phyloP scores from a whole-genome alignment of 2,797 vertebrate species.

The Todus mexicanus region DNA sequence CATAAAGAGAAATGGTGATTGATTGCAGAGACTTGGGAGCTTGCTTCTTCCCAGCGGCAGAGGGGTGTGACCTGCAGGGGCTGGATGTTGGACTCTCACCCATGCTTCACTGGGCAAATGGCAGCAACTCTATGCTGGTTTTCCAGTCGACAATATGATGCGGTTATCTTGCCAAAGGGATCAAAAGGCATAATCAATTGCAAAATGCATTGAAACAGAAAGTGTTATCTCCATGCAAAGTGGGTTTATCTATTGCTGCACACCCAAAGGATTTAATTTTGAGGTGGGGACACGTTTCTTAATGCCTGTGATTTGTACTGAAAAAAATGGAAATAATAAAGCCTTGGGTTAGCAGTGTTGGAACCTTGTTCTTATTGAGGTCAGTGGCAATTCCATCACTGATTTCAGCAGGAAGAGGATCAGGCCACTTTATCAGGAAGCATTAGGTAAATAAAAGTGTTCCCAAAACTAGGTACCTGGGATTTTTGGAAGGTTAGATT shows the following conservation, averaged over 20 bases:
- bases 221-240: constrained; percentile 5
- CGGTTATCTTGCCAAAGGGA: not conserved
- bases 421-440: not conserved
- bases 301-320: not conserved
- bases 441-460: not conserved
- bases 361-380: not conserved
- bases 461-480: not conserved
- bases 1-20: not conserved
- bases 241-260: constrained; percentile 30
- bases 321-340: not conserved
- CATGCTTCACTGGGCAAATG: not conserved
- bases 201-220: constrained; percentile 35
- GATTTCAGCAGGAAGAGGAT: not conserved
- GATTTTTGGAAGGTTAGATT: not conserved
- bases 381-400: not conserved
- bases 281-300: constrained; percentile 5
- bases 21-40: not conserved
- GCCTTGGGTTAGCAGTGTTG: not conserved
- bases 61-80: not conserved
- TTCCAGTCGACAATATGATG: not conserved
- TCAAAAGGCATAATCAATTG: not conserved
- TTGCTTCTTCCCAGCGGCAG: not conserved
- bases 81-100: not conserved
- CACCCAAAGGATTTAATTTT: constrained; percentile 30
- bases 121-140: not conserved